These are phyloP conservation scores for Prietella phreatophila DNA, from an alignment of 2,113 vertebrate genomes.

Conservation along the genomic window DNA sequence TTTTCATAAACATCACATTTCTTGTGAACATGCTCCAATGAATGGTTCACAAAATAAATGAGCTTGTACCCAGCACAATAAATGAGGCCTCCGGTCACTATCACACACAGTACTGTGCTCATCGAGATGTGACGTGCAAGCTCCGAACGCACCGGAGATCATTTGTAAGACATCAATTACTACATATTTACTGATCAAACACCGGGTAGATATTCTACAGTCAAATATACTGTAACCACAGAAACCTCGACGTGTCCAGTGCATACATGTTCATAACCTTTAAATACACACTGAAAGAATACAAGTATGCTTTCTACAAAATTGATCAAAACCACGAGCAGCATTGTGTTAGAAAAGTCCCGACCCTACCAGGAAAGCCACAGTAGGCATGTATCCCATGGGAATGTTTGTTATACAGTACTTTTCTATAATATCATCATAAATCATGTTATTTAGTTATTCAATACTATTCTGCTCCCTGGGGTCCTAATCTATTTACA, in stretches of 20 bases:
- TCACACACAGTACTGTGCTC: neutral
- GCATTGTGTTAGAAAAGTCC: constrained; percentile 21
- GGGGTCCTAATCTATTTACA: constrained; percentile 74
- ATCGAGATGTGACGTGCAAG: neutral
- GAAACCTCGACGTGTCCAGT: neutral
- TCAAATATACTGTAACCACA: neutral
- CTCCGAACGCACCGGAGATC: neutral
- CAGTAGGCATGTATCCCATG: constrained; percentile 58
- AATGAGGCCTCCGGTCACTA: neutral
- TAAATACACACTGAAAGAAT: neutral
- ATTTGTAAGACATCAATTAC: neutral
- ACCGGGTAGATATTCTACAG: neutral
- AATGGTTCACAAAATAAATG: neutral
- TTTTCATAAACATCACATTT: neutral
- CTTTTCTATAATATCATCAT: constrained; percentile 74
- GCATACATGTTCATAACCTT: neutral
- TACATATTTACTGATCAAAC: neutral
- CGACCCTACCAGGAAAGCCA: constrained; percentile 54
- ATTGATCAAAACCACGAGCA: constrained; percentile 13
- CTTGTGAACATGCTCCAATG: neutral
- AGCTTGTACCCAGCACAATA: neutral
- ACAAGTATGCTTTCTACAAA: neutral
- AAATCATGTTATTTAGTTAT: constrained; percentile 78
- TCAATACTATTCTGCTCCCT: constrained; percentile 72
- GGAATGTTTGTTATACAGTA: constrained; percentile 60